Conservation (phyloP, 2,888 invertebrate species). For the Drosophila macrospina region DNA sequence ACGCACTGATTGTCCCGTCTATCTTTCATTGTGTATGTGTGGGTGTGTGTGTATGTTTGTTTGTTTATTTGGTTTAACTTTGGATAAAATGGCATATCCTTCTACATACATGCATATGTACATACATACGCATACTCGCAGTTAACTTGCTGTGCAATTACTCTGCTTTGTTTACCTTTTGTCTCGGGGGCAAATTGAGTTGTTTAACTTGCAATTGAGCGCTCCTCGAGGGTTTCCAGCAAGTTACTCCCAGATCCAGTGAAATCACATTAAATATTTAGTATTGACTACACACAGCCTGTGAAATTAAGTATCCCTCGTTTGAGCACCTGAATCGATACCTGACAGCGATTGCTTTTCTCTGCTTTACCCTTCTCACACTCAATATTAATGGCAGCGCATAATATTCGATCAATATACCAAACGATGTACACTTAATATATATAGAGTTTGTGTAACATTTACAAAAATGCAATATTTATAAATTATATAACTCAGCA, state of each 20-base stretch:
- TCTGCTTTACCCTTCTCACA: not conserved
- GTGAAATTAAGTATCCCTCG: constrained; percentile 26
- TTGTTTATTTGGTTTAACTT: constrained; percentile 13
- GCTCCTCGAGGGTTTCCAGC: constrained; percentile 24
- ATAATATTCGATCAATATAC: constrained; percentile 4
- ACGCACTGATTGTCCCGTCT: constrained; percentile 67
- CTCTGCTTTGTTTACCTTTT: constrained; percentile 46
- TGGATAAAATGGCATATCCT: not conserved
- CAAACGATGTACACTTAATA: constrained; percentile 1
- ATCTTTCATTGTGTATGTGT: constrained; percentile 16
- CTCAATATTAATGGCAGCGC: not conserved
- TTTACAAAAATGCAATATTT: too few relatives aligned
- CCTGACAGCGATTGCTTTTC: not conserved
- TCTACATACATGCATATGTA: not conserved
- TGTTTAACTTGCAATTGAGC: constrained; percentile 71
- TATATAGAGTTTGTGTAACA: too few relatives aligned
- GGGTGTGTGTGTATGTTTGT: constrained; percentile 27
- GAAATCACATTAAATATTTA: constrained; percentile 55
- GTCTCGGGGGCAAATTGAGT: constrained; percentile 66
- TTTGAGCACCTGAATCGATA: constrained; percentile 13
- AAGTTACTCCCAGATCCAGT: constrained; percentile 24
- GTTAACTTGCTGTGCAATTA: constrained; percentile 50
- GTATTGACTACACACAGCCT: constrained; percentile 42
- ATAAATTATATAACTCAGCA: too few relatives aligned
- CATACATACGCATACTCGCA: constrained; percentile 1